These are phyloP conservation scores for Rhinella marina DNA, from an alignment of 2,797 vertebrate species.

Conservation along the genomic window DNA sequence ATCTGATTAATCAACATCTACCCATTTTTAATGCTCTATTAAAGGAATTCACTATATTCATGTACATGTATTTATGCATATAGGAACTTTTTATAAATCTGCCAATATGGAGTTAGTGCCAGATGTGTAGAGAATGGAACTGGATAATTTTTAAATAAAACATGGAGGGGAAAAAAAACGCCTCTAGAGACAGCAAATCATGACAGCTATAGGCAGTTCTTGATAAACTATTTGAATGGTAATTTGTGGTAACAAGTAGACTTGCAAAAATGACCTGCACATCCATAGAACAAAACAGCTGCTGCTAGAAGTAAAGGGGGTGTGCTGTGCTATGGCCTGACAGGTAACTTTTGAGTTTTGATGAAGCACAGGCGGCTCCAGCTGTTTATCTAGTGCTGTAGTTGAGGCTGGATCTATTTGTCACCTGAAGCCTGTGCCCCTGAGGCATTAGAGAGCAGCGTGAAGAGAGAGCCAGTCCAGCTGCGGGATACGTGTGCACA, in stretches of 20 bases:
- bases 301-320: slow-evolving; percentile 6
- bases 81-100: neutral
- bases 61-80: neutral
- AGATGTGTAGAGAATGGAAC: neutral
- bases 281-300: slow-evolving; percentile 41
- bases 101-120: neutral
- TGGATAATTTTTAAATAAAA: neutral
- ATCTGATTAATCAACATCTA: neutral
- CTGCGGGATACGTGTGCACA: slow-evolving; percentile 39
- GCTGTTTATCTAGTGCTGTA: slow-evolving; percentile 35
- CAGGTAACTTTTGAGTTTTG: neutral
- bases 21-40: no score
- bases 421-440: slow-evolving; percentile 42
- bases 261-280: slow-evolving; percentile 41
- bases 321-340: neutral
- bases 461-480: slow-evolving; percentile 42
- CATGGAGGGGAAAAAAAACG: neutral
- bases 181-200: neutral
- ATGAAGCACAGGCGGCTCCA: slow-evolving; percentile 27
- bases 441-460: slow-evolving; percentile 10
- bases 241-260: slow-evolving; percentile 41
- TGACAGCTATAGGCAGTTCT: slow-evolving; percentile 8
- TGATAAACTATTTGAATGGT: slow-evolving; percentile 31
- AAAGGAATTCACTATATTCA: no score
- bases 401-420: slow-evolving; percentile 37